Evolutionary conservation across 2,888 invertebrate species (phyloP).

Genomic region (Lasius fuliginosus): DNA sequence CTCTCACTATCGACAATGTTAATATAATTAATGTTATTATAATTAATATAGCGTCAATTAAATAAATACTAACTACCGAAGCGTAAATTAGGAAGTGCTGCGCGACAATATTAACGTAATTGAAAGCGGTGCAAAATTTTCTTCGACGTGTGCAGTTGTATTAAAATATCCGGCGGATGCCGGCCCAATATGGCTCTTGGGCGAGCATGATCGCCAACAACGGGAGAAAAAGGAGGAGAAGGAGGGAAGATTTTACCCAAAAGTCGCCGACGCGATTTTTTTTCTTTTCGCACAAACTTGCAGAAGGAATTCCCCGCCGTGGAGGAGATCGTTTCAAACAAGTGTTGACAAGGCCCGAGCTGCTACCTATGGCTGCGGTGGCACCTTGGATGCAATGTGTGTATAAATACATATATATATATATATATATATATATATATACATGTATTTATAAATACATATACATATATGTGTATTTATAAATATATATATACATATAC

Average conservation of each 20-base stretch:
- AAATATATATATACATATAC: conserved; percentile 55
- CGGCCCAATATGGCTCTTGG: conserved; percentile 81
- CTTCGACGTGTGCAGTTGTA: conserved; percentile 4
- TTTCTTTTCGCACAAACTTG: neutral
- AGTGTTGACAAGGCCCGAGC: conserved; percentile 81
- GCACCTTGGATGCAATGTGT: conserved; percentile 84
- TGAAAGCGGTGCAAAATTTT: conserved; percentile 34
- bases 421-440: conserved; percentile 35
- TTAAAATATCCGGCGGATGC: conserved; percentile 34
- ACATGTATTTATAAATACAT: conserved; percentile 80
- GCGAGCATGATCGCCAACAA: conserved; percentile 70
- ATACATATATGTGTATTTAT: conserved; percentile 70
- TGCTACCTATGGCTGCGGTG: conserved; percentile 82
- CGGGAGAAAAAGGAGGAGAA: neutral
- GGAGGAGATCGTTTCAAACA: conserved; percentile 38
- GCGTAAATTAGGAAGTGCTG: neutral
- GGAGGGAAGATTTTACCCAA: neutral
- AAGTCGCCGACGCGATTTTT: neutral
- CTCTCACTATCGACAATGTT: neutral
- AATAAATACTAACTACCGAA: conserved; percentile 10
- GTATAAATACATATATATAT: conserved; percentile 61
- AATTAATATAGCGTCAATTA: neutral
- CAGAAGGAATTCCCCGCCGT: neutral
- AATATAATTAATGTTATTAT: conserved; percentile 1
- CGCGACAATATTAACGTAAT: neutral